Conservation (phyloP, 2,888 invertebrate species). For the Archips xylosteana region DNA sequence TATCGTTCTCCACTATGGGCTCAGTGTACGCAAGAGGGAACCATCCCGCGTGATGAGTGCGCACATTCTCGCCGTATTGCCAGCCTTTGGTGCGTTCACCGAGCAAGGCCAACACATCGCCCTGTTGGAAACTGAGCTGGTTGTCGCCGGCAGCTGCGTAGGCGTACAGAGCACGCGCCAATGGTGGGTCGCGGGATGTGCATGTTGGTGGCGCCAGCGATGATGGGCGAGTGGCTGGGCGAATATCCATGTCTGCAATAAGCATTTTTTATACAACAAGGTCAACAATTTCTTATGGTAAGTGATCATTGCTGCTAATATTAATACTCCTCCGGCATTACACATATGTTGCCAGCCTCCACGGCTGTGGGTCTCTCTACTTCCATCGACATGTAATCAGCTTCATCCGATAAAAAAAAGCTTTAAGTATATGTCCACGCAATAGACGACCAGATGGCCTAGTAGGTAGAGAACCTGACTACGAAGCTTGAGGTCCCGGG, state of each 20-base stretch:
- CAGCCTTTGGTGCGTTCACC: conserved; percentile 97
- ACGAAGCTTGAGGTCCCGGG: too few relatives aligned
- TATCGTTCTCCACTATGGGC: conserved; percentile 88
- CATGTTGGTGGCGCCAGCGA: conserved; percentile 87
- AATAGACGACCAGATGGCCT: too few relatives aligned
- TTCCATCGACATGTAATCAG: too few relatives aligned
- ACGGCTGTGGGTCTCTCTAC: too few relatives aligned
- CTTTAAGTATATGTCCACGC: too few relatives aligned
- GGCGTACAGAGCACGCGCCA: conserved; percentile 94
- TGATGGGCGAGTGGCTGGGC: conserved; percentile 85
- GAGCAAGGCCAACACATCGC: conserved; percentile 94
- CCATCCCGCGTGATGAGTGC: conserved; percentile 97
- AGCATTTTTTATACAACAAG: conserved; percentile 8
- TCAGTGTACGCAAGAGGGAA: conserved; percentile 98
- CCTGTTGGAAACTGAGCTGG: conserved; percentile 96
- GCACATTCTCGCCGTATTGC: conserved; percentile 98
- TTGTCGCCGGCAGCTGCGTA: conserved; percentile 96
- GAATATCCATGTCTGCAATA: conserved; percentile 66
- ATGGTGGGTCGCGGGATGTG: conserved; percentile 88
- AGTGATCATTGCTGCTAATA: not conserved
- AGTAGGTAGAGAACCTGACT: too few relatives aligned
- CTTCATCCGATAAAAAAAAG: too few relatives aligned
- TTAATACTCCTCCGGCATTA: too few relatives aligned
- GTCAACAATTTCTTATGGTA: too few relatives aligned
- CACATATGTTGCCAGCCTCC: too few relatives aligned